These are phyloP conservation scores for Zaprionus africanus DNA, from an alignment of 1,140 invertebrate species.

Conservation along the genomic window DNA sequence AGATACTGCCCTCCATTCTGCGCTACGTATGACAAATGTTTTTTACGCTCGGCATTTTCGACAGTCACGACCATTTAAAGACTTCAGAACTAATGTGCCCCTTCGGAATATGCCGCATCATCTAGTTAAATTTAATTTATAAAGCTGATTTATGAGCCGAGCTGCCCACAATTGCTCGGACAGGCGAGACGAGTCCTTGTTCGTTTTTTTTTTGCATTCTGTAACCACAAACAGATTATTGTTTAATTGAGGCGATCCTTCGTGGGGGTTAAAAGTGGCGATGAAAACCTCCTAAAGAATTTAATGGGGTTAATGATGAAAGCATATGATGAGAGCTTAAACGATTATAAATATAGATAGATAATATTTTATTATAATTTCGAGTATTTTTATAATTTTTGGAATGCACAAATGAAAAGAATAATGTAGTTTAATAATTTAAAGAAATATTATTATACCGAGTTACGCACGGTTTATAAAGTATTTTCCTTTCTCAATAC, in stretches of 20 bases:
- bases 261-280: neutral
- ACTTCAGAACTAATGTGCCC: constrained; percentile 43
- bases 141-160: constrained; percentile 43
- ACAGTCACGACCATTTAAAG: constrained; percentile 78
- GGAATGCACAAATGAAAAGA: too few relatives aligned
- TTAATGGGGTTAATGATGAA: neutral
- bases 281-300: neutral
- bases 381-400: too few relatives aligned
- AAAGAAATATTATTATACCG: too few relatives aligned
- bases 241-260: neutral
- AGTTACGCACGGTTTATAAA: too few relatives aligned
- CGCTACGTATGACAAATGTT: constrained; percentile 65
- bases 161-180: constrained; percentile 1
- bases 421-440: too few relatives aligned
- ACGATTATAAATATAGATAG: neutral
- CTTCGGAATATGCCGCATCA: constrained; percentile 62
- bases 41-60: constrained; percentile 53
- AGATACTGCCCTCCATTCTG: constrained; percentile 23
- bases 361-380: too few relatives aligned
- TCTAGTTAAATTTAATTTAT: constrained; percentile 36
- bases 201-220: neutral
- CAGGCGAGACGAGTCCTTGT: constrained; percentile 3
- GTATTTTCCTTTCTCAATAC: too few relatives aligned
- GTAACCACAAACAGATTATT: neutral
- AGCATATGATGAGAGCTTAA: neutral